Evolutionary conservation across 1,140 invertebrate genomes (phyloP), one percentile per base, ranked within the genome.

Genomic region (Semibalanus balanoides): DNA sequence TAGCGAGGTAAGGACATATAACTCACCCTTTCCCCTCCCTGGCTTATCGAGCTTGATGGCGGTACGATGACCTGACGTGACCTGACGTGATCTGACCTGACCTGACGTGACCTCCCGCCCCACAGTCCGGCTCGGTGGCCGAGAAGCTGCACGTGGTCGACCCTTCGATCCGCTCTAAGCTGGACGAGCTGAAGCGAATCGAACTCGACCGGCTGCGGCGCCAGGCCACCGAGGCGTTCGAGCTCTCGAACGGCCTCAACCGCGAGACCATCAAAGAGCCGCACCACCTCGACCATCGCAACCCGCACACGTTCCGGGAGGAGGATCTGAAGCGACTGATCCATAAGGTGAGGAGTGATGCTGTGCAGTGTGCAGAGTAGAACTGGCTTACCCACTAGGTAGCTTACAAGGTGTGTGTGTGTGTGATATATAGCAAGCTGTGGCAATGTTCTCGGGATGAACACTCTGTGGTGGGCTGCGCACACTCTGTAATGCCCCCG

Each of bases 291-390:
- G 95, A 98, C 84, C 90, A 95, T 78, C 82, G 84, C 3, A 98
- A 99, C 85, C 90, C 91, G 0, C 91, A 97, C 81, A 95, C 93
- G 1, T 99, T 99, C 85, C 95, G 97, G 86, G 90, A 95, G 79
- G 90, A 94, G 79, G 97, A 99, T 88, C 86, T 99, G 51, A 91
- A 94, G 79, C 96, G 94, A 84, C 87, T 99, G 0, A 96, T 97
- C 80, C 84, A 87, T 28, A 89, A 93, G 86, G 93, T 94, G 83
- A 82, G 83, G 76, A n/a, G n/a, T n/a, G n/a, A n/a, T n/a, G n/a
- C n/a, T n/a, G n/a, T n/a, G n/a, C n/a, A n/a, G n/a, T n/a, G n/a
- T n/a, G n/a, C n/a, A n/a, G n/a, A n/a, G n/a, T n/a, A n/a, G n/a
- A n/a, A n/a, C n/a, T n/a, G n/a, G n/a, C n/a, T n/a, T n/a, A n/a